These are phyloP conservation scores for Julus scanicus DNA, from an alignment of 2,888 invertebrate species.

Conservation along the genomic window DNA sequence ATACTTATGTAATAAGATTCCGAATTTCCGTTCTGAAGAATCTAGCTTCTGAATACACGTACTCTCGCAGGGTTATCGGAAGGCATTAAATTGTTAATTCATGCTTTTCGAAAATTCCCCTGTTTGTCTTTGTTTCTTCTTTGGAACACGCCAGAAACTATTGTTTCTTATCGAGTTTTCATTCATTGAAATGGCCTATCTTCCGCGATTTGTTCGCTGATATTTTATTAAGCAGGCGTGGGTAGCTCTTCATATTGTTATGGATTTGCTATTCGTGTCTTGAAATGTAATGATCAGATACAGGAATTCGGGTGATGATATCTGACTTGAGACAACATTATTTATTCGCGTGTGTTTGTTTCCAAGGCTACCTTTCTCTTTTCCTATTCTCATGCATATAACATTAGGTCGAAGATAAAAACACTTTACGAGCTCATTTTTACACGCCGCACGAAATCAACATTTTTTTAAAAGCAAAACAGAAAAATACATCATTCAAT, in stretches of 20 bases:
- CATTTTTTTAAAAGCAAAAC: too few relatives aligned
- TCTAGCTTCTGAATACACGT: too few relatives aligned
- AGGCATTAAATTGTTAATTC: too few relatives aligned
- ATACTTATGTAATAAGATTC: too few relatives aligned
- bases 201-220: neutral
- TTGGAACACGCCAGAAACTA: too few relatives aligned
- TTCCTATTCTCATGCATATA: neutral
- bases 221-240: neutral
- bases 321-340: conserved; percentile 1
- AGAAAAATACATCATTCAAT: neutral
- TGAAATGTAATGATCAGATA: neutral
- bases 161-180: too few relatives aligned
- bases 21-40: too few relatives aligned
- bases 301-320: neutral
- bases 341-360: conserved; percentile 9
- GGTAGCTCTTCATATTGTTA: neutral
- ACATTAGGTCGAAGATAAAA: conserved; percentile 1
- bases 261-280: neutral
- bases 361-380: conserved; percentile 6
- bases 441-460: conserved; percentile 23
- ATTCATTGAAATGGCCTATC: too few relatives aligned
- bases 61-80: too few relatives aligned
- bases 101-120: too few relatives aligned
- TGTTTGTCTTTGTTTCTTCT: too few relatives aligned
- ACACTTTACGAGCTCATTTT: conserved; percentile 35